Percentiles rank a stretch among this genome's conserved stretches.
Evolutionary conservation across 1,140 invertebrate species (phyloP).

Genomic region (Neuroterus valhalla): DNA sequence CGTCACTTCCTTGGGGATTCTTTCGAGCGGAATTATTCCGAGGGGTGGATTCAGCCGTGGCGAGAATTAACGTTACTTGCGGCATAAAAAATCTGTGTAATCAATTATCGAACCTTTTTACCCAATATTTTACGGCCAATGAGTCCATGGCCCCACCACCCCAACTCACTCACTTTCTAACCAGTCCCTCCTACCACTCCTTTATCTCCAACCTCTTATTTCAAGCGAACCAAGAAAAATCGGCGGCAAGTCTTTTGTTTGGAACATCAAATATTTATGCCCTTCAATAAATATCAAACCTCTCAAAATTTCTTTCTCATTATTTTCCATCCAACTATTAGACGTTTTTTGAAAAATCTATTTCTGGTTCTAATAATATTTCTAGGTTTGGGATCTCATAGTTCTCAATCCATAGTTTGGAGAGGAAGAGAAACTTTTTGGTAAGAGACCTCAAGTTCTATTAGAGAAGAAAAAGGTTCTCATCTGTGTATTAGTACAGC

Average conservation of each 20-base stretch:
- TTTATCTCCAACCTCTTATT: constrained; percentile 37
- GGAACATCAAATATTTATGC: constrained; percentile 63
- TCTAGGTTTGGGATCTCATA: too few relatives aligned
- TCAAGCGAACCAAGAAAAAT: constrained; percentile 23
- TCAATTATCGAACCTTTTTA: constrained; percentile 75
- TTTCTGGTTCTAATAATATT: too few relatives aligned
- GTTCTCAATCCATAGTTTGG: too few relatives aligned
- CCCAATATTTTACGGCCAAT: constrained; percentile 74
- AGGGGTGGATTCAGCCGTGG: constrained; percentile 62
- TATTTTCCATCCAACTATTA: neutral
- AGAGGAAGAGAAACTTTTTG: too few relatives aligned
- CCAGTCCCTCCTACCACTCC: neutral
- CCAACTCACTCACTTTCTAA: constrained; percentile 36
- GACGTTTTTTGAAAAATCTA: neutral
- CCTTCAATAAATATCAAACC: constrained; percentile 54
- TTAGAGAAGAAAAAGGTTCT: too few relatives aligned
- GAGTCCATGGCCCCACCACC: constrained; percentile 61
- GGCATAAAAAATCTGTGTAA: constrained; percentile 75
- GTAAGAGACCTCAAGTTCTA: too few relatives aligned
- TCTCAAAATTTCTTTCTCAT: neutral
- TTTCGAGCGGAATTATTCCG: constrained; percentile 68
- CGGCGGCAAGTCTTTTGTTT: constrained; percentile 54
- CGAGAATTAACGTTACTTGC: constrained; percentile 73
- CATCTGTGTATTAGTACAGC: too few relatives aligned
- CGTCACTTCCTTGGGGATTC: constrained; percentile 63